Conservation (phyloP, 2,797 vertebrate species). For the Rhadinocentrus ornatus region DNA sequence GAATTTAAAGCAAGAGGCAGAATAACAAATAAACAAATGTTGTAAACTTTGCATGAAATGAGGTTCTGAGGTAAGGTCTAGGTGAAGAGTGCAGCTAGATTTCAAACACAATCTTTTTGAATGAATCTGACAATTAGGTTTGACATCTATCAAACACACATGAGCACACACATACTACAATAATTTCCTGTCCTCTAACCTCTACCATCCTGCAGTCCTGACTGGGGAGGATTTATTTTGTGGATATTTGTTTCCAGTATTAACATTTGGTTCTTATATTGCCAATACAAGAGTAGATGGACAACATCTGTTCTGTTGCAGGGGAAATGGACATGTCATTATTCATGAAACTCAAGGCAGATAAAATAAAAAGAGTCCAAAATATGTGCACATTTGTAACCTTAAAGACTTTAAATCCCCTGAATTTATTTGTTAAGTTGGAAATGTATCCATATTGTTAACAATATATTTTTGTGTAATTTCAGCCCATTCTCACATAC, state of each 20-base stretch:
- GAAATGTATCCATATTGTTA: not conserved
- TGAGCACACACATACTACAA: not conserved
- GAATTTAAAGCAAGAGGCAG: not conserved
- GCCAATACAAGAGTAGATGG: constrained; percentile 5
- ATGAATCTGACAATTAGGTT: constrained; percentile 9
- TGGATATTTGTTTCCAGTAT: constrained; percentile 30
- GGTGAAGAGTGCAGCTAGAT: constrained; percentile 42
- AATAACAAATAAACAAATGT: constrained; percentile 10
- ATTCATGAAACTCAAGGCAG: constrained; percentile 5
- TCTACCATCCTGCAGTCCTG: not conserved
- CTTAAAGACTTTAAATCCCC: not conserved
- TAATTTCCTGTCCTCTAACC: constrained; percentile 25
- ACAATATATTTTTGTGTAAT: too few species aligned
- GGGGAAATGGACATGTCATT: constrained; percentile 25
- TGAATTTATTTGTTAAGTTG: not conserved
- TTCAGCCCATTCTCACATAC: too few species aligned
- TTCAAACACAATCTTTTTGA: constrained; percentile 22
- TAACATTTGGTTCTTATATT: constrained; percentile 4
- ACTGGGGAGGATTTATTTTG: constrained; percentile 1
- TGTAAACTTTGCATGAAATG: constrained; percentile 14
- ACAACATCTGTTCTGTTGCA: constrained; percentile 5
- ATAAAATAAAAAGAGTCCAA: not conserved
- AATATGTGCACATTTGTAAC: not conserved
- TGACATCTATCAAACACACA: constrained; percentile 27
- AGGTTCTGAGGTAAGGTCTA: constrained; percentile 23